These are phyloP conservation scores for Pogonus chalceus DNA, from an alignment of 1,140 invertebrate genomes.

Conservation along the genomic window DNA sequence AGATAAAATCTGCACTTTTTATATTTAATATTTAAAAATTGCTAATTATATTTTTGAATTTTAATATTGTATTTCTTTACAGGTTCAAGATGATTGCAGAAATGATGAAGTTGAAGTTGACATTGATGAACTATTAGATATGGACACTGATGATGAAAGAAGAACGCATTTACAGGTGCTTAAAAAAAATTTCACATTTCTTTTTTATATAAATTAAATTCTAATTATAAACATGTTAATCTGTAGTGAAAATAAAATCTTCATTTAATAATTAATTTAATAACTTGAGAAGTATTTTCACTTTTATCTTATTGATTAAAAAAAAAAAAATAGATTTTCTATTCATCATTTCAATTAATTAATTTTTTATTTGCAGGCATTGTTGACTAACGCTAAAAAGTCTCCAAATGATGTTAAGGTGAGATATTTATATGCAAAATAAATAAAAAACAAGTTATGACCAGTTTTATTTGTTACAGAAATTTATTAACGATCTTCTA, in stretches of 20 bases:
- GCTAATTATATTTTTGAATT: no score
- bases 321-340: no score
- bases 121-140: slow-evolving; percentile 85
- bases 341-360: slow-evolving; percentile 7
- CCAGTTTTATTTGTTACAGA: slow-evolving; percentile 53
- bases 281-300: no score
- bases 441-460: slow-evolving; percentile 13
- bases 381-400: slow-evolving; percentile 71
- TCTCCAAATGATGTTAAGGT: slow-evolving; percentile 76
- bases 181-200: slow-evolving; percentile 16
- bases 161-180: slow-evolving; percentile 71
- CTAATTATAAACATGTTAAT: no score
- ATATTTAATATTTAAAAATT: no score
- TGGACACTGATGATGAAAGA: slow-evolving; percentile 77
- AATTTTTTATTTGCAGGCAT: slow-evolving; percentile 43
- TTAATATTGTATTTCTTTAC: no score
- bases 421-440: slow-evolving; percentile 33
- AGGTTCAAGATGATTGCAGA: slow-evolving; percentile 43
- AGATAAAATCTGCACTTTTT: no score
- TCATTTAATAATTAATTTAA: no score
- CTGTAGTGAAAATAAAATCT: no score
- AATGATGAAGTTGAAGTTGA: slow-evolving; percentile 80
- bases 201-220: no score
- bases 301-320: no score
- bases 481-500: slow-evolving; percentile 81